Percentiles rank a stretch among this genome's conserved stretches.
These are phyloP conservation scores for Hucho hucho DNA, from an alignment of 2,113 vertebrate species.

Conservation along the genomic window DNA sequence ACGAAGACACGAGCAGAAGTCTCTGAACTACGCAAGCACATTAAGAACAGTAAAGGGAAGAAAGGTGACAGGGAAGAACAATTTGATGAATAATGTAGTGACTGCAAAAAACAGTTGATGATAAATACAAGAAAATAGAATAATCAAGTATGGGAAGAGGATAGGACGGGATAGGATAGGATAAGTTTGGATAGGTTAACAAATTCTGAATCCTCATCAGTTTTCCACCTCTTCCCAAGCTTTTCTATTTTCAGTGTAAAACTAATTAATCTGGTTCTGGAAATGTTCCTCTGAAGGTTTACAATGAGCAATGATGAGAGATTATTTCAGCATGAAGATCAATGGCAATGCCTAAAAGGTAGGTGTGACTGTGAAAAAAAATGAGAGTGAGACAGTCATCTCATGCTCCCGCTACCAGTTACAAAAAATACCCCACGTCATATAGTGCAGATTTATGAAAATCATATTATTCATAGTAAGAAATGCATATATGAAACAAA, in stretches of 20 bases:
- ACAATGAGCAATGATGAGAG: conserved; percentile 73
- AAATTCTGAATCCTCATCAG: conserved; percentile 29
- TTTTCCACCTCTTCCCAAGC: conserved; percentile 63
- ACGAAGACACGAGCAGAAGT: conserved; percentile 88
- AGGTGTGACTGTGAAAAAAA: conserved; percentile 13
- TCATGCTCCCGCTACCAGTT: conserved; percentile 63
- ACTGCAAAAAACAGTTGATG: background rate
- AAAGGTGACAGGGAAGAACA: conserved; percentile 37
- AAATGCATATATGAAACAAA: conserved; percentile 71
- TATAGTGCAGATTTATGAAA: conserved; percentile 69
- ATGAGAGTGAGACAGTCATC: conserved; percentile 67
- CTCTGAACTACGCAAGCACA: conserved; percentile 84
- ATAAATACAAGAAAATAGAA: background rate
- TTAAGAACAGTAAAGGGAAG: conserved; percentile 51
- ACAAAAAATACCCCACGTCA: conserved; percentile 70
- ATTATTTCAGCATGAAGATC: conserved; percentile 78
- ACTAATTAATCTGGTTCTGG: conserved; percentile 68
- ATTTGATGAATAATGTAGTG: background rate
- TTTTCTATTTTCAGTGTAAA: conserved; percentile 72
- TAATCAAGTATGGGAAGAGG: conserved; percentile 56
- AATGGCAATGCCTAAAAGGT: conserved; percentile 69
- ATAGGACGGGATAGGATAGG: conserved; percentile 65
- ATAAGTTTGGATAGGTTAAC: background rate
- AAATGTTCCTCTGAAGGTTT: conserved; percentile 71
- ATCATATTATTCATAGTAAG: conserved; percentile 72